Evolutionary conservation across 2,797 vertebrate genomes (phyloP).

Genomic region (Steatocranus sp.): DNA sequence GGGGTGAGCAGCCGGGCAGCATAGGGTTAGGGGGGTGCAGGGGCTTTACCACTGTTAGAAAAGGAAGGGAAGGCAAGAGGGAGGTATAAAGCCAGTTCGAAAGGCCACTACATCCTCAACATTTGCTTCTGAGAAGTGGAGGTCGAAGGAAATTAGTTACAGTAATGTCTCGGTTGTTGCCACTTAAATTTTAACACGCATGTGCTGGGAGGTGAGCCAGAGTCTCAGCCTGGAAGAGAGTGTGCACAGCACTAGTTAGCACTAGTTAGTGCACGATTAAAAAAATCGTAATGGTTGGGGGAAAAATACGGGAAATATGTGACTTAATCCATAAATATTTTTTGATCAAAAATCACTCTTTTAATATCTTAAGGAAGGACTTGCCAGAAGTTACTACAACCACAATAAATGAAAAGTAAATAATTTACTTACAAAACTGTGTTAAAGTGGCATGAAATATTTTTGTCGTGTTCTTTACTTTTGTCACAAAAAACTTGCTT

Average conservation of each 20-base stretch:
- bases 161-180: conserved; percentile 60
- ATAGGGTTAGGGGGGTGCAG: neutral
- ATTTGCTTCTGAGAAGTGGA: conserved; percentile 67
- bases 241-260: neutral
- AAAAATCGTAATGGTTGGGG: neutral
- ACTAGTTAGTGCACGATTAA: no score
- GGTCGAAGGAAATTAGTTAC: conserved; percentile 64
- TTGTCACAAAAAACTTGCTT: neutral
- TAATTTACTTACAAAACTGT: neutral
- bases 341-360: neutral
- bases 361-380: neutral
- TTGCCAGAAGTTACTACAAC: neutral
- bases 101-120: conserved; percentile 49
- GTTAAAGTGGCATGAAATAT: neutral
- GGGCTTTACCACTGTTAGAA: conserved; percentile 31
- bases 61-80: conserved; percentile 40
- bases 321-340: neutral
- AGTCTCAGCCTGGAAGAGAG: neutral
- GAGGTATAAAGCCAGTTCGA: conserved; percentile 37
- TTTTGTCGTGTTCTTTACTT: neutral
- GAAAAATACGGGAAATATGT: neutral
- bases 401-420: neutral
- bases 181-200: conserved; percentile 29
- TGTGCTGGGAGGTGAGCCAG: neutral
- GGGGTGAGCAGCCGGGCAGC: conserved; percentile 58